Conservation (phyloP, 2,888 invertebrate species). For the Galeruca laticollis region DNA sequence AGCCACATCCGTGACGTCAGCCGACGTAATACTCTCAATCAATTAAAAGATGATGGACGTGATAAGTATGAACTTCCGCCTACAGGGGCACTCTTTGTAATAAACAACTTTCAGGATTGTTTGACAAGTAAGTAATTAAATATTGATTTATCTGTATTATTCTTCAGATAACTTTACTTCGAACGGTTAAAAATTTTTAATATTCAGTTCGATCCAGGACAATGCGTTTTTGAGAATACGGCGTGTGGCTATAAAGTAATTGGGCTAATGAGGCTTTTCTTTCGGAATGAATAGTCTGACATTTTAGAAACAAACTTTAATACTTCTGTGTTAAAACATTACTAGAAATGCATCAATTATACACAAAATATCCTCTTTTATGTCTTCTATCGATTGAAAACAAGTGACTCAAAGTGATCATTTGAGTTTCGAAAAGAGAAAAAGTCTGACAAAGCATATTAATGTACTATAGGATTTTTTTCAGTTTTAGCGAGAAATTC, state of each 20-base stretch:
- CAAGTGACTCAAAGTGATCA: too few species aligned
- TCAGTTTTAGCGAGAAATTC: too few species aligned
- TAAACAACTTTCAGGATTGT: constrained; percentile 4
- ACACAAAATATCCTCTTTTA: too few species aligned
- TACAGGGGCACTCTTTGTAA: constrained; percentile 7
- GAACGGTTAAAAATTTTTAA: not conserved
- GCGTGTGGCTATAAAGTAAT: not conserved
- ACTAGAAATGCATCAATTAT: too few species aligned
- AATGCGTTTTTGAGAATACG: not conserved
- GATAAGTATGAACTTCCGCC: constrained; percentile 10
- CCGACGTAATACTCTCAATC: constrained; percentile 13
- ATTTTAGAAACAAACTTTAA: too few species aligned
- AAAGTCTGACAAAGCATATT: too few species aligned
- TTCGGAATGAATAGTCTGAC: too few species aligned
- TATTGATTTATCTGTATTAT: constrained; percentile 1
- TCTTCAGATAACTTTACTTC: not conserved
- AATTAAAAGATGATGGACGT: constrained; percentile 5
- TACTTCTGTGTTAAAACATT: too few species aligned
- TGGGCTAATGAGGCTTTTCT: too few species aligned
- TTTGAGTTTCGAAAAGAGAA: too few species aligned
- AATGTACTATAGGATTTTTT: too few species aligned
- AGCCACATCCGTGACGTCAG: constrained; percentile 24
- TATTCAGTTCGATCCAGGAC: not conserved
- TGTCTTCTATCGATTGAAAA: too few species aligned
- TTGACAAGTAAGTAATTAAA: not conserved